Percentiles rank a stretch among this genome's conserved stretches.
These are phyloP conservation scores for Thamnophis sirtalis DNA, from an alignment of 2,113 vertebrate species.

Conservation along the genomic window DNA sequence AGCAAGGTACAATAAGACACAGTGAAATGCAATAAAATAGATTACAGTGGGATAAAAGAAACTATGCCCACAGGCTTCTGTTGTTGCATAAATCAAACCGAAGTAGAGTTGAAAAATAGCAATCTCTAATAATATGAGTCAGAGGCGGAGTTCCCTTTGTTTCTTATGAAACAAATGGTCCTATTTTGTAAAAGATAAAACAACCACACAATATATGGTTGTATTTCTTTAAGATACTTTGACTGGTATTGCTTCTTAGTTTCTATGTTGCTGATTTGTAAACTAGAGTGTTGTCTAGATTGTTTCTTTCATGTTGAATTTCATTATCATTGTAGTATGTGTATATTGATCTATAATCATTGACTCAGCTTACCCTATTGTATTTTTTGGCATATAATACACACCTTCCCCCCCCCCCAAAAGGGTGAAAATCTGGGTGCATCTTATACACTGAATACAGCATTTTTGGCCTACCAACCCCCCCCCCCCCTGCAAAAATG, in stretches of 20 bases:
- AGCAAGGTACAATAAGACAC: neutral
- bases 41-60: neutral
- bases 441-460: too few relatives aligned
- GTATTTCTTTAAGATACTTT: neutral
- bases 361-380: neutral
- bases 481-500: too few relatives aligned
- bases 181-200: neutral
- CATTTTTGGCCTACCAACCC: too few relatives aligned
- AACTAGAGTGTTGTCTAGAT: neutral
- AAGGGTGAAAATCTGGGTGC: too few relatives aligned
- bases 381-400: too few relatives aligned
- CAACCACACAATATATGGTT: neutral
- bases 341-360: neutral
- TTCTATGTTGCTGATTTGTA: neutral
- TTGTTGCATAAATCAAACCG: neutral
- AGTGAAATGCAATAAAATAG: neutral
- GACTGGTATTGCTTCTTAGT: neutral
- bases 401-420: too few relatives aligned
- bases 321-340: neutral
- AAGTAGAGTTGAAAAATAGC: neutral
- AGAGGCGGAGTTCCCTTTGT: neutral
- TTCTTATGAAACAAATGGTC: neutral
- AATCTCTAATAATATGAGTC: neutral
- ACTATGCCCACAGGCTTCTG: neutral
- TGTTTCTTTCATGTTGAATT: neutral